Evolutionary conservation across 1,140 invertebrate genomes (phyloP).

Genomic region (Sitophilus oryzae): DNA sequence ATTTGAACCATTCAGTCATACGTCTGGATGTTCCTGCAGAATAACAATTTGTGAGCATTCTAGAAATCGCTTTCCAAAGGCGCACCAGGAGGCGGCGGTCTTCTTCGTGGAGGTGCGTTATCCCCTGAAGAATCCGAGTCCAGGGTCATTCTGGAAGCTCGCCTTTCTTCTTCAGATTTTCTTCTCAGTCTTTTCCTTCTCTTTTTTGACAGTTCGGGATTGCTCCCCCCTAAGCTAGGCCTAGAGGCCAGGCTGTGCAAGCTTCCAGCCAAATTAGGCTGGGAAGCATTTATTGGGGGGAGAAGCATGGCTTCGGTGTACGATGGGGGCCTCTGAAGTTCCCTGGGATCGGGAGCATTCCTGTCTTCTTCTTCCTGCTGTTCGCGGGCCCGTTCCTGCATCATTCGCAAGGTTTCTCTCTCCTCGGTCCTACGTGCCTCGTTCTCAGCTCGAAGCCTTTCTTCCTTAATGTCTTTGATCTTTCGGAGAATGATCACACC

Average conservation of each 20-base stretch:
- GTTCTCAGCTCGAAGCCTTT: constrained; percentile 42
- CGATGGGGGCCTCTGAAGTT: constrained; percentile 60
- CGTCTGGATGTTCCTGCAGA: too few species aligned
- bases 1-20: too few species aligned
- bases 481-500: constrained; percentile 49
- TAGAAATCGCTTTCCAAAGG: constrained; percentile 37
- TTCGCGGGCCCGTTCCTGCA: constrained; percentile 57
- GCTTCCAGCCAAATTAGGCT: constrained; percentile 52
- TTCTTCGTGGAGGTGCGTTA: background rate
- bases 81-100: background rate
- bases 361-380: constrained; percentile 42
- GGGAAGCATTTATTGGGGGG: constrained; percentile 55
- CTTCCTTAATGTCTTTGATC: constrained; percentile 47
- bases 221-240: constrained; percentile 35
- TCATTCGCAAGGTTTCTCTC: constrained; percentile 51
- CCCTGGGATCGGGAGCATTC: constrained; percentile 56
- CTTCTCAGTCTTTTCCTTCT: constrained; percentile 40
- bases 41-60: constrained; percentile 5
- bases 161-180: constrained; percentile 33
- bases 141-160: constrained; percentile 24
- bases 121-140: constrained; percentile 29
- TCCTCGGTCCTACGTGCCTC: constrained; percentile 37
- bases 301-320: constrained; percentile 68
- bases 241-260: constrained; percentile 43
- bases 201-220: constrained; percentile 40